These are phyloP conservation scores for Lycopodina hypogea DNA, from an alignment of 37 sponge, comb jelly and placozoan genomes.

Conservation along the genomic window DNA sequence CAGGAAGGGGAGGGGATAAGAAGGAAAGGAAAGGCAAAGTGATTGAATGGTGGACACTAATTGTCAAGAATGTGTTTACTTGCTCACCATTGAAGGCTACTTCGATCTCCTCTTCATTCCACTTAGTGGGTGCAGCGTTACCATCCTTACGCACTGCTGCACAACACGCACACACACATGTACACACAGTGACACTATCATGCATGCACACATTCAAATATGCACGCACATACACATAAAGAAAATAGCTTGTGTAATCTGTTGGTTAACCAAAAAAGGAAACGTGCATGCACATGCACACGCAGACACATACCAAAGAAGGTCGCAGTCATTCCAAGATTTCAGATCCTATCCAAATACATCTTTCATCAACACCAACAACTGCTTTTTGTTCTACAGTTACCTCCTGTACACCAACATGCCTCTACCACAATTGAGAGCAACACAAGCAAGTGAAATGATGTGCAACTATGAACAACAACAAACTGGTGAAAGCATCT, in stretches of 20 bases:
- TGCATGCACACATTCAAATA: no score
- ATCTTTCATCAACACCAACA: constrained; percentile 18
- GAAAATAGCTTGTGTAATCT: no score
- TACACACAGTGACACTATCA: neutral
- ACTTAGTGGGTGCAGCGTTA: constrained; percentile 6
- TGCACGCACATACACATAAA: constrained; percentile 2
- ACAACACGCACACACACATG: neutral
- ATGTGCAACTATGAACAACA: no score
- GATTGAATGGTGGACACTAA: neutral
- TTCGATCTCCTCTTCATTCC: constrained; percentile 57
- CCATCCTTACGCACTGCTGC: constrained; percentile 30
- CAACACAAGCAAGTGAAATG: no score
- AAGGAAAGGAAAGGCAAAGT: neutral
- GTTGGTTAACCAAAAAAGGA: neutral
- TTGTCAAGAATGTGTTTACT: neutral
- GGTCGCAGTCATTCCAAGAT: constrained; percentile 31
- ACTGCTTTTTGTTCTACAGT: constrained; percentile 42
- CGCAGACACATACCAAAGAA: constrained; percentile 13
- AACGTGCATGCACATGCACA: neutral
- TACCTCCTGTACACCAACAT: constrained; percentile 22
- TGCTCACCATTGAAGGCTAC: constrained; percentile 44
- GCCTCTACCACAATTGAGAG: constrained; percentile 2
- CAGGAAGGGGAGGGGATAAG: neutral
- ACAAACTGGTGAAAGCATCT: no score
- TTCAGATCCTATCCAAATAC: neutral